Base-by-base conservation (phyloP, 2,113 vertebrate species). In the Brevimyrus niger region DNA sequence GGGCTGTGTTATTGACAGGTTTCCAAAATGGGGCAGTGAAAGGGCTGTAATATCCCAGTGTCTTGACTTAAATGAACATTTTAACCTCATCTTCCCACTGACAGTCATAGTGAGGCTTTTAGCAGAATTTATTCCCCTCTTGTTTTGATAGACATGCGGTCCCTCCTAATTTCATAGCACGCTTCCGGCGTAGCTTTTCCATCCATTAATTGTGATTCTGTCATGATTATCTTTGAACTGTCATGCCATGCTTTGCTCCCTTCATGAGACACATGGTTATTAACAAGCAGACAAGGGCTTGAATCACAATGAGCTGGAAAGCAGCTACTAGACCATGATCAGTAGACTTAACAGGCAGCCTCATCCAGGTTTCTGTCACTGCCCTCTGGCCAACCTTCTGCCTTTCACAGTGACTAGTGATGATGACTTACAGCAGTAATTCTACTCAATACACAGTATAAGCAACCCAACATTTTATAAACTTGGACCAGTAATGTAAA, bases 191-290 rank as follows among this genome's bases (percentile, higher is more conserved):
- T 47, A 38, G 69, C 47, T 73, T 51, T 80, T 35, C 31, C 69
- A n/a, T 61, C 61, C 61, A 88, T 88, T 76, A 80, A 88, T 88
- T 80, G 65, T 48, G 88, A 88, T 88, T 88, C 88, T 88, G 88
- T 80, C 65, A 73, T 88, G 42, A 80, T 88, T 76, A 80, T 88
- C 88, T 87, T 87, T 87, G 55, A 46, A 47, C 27, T 73, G 69
- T 88, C 88, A 80, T 35, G 88, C 61, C 69, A 7, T 46, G 15
- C 65, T 88, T 50, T 88, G 88, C 88, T 76, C 65, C 27, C 65
- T 87, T 61, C 55, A 23, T 1, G 35, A 21, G 53, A 87, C 55
- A 65, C 42, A 44, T 42, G 15, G 88, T 88, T 82, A 88, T 76
- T 88, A 88, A n/a, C 65, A 82, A 58, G n/a, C 65, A 44, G 88